Conservation (phyloP, 2,888 invertebrate species). For the Cosmopolites sordidus region DNA sequence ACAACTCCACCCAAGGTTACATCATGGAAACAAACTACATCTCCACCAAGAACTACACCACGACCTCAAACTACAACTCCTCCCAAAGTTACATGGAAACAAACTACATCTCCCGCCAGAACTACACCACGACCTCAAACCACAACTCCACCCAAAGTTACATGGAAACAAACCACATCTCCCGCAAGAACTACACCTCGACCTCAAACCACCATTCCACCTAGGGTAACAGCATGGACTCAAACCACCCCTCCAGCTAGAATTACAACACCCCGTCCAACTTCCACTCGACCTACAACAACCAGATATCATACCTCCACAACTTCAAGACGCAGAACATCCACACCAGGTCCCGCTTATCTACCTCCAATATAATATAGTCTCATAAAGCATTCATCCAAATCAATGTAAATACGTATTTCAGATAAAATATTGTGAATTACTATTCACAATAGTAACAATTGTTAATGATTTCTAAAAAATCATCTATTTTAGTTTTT, state of each 20-base stretch:
- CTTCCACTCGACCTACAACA: background rate
- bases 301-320: background rate
- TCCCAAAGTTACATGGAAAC: background rate
- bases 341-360: constrained; percentile 5
- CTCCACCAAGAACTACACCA: background rate
- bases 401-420: too few species aligned
- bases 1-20: background rate
- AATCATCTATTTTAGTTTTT: too few species aligned
- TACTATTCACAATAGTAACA: too few species aligned
- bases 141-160: background rate
- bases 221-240: background rate
- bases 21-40: background rate
- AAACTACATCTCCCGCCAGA: too few species aligned
- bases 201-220: background rate
- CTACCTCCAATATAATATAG: background rate
- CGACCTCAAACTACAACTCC: background rate
- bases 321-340: background rate
- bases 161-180: background rate
- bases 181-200: background rate
- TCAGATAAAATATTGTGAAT: too few species aligned
- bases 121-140: background rate
- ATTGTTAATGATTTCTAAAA: too few species aligned
- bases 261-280: background rate
- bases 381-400: background rate
- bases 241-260: background rate